Conservation (phyloP, 2,888 invertebrate genomes). For the Nemoura dubitans region DNA sequence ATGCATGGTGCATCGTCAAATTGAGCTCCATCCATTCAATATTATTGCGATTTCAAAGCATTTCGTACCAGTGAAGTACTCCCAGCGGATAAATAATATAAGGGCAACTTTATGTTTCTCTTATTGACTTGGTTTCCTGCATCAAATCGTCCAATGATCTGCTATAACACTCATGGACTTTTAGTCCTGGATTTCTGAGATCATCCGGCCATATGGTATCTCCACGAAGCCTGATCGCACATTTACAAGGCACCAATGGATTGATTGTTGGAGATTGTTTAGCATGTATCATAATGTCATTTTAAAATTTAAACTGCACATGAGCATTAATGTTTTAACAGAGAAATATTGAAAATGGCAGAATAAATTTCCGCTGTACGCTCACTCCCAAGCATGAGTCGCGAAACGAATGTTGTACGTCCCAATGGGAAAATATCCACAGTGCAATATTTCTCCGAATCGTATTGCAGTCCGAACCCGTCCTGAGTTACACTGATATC, state of each 20-base stretch:
- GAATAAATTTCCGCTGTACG: no score
- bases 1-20: background rate
- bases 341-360: no score
- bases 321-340: no score
- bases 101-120: background rate
- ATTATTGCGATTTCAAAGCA: background rate
- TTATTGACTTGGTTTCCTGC: background rate
- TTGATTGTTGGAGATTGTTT: no score
- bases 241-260: no score
- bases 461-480: background rate
- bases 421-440: background rate
- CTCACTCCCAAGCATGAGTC: no score
- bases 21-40: background rate
- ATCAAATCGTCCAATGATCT: background rate
- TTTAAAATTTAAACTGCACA: no score
- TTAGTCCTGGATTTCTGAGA: no score
- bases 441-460: background rate
- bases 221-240: no score
- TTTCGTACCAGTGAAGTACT: background rate
- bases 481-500: background rate
- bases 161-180: background rate
- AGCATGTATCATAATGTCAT: no score
- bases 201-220: no score
- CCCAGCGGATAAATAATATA: background rate
- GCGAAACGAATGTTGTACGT: background rate